Percentiles rank a stretch among this genome's conserved stretches.
Evolutionary conservation across 2,113 vertebrate species (phyloP).

Genomic region (Ciconia stormi): DNA sequence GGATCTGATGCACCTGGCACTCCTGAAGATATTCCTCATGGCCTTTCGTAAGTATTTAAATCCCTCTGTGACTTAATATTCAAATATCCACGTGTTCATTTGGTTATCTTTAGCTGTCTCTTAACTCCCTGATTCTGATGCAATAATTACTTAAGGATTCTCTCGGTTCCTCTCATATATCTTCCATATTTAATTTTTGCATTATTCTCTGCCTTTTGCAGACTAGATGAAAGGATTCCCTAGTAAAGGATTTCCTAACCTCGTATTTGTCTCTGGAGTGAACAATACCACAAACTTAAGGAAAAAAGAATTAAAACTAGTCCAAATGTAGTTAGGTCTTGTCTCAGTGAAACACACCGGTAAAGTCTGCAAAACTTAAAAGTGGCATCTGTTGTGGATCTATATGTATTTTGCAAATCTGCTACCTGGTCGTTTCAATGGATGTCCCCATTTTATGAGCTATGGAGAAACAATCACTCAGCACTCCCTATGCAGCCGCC

Average conservation of each 20-base stretch:
- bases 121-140: not conserved
- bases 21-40: not conserved
- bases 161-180: not conserved
- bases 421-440: not conserved
- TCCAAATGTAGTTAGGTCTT: not conserved
- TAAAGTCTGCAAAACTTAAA: not conserved
- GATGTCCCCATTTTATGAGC: not conserved
- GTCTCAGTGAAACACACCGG: not conserved
- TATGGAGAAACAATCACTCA: not conserved
- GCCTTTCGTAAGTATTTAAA: not conserved
- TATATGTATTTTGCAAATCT: not conserved
- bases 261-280: not conserved
- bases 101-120: not conserved
- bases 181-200: not conserved
- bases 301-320: not conserved
- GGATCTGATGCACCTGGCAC: not conserved
- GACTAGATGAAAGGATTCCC: not conserved
- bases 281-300: not conserved
- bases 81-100: not conserved
- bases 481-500: accelerated
- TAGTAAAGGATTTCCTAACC: not conserved
- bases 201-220: not conserved
- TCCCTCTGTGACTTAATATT: not conserved
- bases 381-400: not conserved
- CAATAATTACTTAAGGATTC: not conserved